phyloP scores from a whole-genome alignment of 2,888 invertebrate species.

The Chelonus formosanus region DNA sequence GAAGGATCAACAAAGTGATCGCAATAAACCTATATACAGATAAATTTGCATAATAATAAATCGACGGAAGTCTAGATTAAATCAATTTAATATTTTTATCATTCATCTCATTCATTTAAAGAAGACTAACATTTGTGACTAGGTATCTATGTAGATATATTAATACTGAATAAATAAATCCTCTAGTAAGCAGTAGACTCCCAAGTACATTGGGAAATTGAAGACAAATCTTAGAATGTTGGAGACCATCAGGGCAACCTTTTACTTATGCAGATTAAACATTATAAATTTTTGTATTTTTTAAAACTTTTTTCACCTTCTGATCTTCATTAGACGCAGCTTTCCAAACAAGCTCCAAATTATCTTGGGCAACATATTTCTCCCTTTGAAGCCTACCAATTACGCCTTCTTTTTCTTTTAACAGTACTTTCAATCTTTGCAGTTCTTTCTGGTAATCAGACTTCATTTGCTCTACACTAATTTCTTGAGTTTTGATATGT shows the following conservation, averaged over 20 bases:
- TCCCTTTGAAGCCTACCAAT: conserved; percentile 61
- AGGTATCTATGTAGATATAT: conserved; percentile 7
- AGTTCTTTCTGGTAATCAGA: conserved; percentile 66
- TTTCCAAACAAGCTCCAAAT: conserved; percentile 56
- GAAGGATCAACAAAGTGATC: no score
- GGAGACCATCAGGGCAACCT: background rate
- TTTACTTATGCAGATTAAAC: conserved; percentile 35
- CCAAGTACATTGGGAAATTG: conserved; percentile 12
- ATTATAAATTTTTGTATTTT: conserved; percentile 48
- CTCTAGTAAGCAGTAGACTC: conserved; percentile 4
- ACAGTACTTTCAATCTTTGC: conserved; percentile 63
- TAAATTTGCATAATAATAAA: background rate
- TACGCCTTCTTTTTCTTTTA: conserved; percentile 65
- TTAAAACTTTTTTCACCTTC: conserved; percentile 51
- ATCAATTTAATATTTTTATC: conserved; percentile 1
- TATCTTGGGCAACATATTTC: conserved; percentile 53
- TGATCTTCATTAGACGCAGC: conserved; percentile 52
- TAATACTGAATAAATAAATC: conserved; percentile 28
- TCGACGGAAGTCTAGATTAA: background rate
- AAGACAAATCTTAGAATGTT: conserved; percentile 10
- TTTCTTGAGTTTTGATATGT: conserved; percentile 66
- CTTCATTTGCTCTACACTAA: conserved; percentile 65
- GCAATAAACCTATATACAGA: no score
- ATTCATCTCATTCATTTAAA: conserved; percentile 11
- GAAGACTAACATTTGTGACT: conserved; percentile 12